A percentile compares a stretch with the other conserved stretches of the same genome.
Conservation (phyloP, 2,888 invertebrate species). For the Cactoblastis cactorum region DNA sequence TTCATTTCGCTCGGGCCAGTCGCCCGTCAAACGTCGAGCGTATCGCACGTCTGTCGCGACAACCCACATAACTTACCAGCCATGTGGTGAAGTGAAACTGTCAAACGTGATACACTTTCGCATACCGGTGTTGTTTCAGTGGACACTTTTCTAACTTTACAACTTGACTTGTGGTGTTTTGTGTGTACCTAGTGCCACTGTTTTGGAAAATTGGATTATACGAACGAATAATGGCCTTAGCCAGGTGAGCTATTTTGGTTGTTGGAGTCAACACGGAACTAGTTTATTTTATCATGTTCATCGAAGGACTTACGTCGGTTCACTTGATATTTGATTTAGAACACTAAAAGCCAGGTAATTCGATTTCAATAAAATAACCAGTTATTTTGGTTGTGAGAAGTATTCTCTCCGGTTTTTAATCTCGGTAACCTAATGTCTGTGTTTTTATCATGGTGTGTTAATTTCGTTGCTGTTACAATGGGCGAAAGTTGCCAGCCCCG, state of each 20-base stretch:
- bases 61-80: constrained; percentile 54
- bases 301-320: constrained; percentile 64
- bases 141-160: constrained; percentile 39
- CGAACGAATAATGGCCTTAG: constrained; percentile 78
- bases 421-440: constrained; percentile 25
- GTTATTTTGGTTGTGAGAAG: constrained; percentile 17
- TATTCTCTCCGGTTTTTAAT: constrained; percentile 25
- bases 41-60: constrained; percentile 53
- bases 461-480: constrained; percentile 55
- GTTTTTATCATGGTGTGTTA: constrained; percentile 29
- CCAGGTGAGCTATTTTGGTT: constrained; percentile 79
- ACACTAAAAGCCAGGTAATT: constrained; percentile 42
- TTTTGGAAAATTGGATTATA: constrained; percentile 77
- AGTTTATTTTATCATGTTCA: constrained; percentile 69
- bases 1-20: constrained; percentile 47
- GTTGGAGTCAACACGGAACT: constrained; percentile 77
- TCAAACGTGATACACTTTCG: constrained; percentile 73
- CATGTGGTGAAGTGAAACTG: constrained; percentile 79
- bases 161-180: constrained; percentile 54
- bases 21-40: constrained; percentile 65
- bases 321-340: constrained; percentile 49
- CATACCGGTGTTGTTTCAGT: constrained; percentile 59
- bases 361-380: constrained; percentile 18
- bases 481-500: constrained; percentile 73
- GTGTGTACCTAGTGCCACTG: constrained; percentile 64